phyloP scores from a whole-genome alignment of 2,113 vertebrate species.

The Oxygymnocypris stewartii region DNA sequence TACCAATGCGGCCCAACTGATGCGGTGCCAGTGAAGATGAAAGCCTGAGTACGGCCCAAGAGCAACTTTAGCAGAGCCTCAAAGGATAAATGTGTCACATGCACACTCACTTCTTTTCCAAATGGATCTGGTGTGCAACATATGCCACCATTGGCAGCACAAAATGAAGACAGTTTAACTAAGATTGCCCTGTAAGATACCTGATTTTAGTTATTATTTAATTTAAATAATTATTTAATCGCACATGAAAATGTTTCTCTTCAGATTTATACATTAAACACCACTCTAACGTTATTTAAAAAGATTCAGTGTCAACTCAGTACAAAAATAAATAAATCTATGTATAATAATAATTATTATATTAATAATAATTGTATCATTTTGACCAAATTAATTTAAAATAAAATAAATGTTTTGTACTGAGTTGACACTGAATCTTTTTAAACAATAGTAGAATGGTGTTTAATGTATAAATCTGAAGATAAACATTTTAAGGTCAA shows the following conservation, averaged over 20 bases:
- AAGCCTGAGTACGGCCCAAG: background rate
- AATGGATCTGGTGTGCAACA: background rate
- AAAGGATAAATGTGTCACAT: background rate
- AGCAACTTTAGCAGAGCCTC: slow-evolving; percentile 15
- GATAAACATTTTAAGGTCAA: background rate
- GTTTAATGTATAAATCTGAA: background rate
- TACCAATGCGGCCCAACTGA: slow-evolving; percentile 32
- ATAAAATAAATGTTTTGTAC: too few species aligned
- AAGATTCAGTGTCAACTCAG: too few species aligned
- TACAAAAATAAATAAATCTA: too few species aligned
- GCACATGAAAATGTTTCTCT: background rate
- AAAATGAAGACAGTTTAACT: background rate
- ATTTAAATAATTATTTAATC: background rate
- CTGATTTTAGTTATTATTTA: background rate
- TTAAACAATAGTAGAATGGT: background rate
- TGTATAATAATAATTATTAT: too few species aligned
- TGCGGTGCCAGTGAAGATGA: slow-evolving; percentile 18
- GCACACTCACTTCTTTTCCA: background rate
- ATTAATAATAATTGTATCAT: too few species aligned
- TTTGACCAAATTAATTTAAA: too few species aligned
- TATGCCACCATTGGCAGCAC: background rate
- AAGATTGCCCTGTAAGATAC: background rate
- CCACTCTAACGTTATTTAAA: too few species aligned
- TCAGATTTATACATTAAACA: background rate
- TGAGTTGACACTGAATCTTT: background rate